Evolutionary conservation across 2,888 invertebrate genomes (phyloP).

Genomic region (Drosophila yooni): DNA sequence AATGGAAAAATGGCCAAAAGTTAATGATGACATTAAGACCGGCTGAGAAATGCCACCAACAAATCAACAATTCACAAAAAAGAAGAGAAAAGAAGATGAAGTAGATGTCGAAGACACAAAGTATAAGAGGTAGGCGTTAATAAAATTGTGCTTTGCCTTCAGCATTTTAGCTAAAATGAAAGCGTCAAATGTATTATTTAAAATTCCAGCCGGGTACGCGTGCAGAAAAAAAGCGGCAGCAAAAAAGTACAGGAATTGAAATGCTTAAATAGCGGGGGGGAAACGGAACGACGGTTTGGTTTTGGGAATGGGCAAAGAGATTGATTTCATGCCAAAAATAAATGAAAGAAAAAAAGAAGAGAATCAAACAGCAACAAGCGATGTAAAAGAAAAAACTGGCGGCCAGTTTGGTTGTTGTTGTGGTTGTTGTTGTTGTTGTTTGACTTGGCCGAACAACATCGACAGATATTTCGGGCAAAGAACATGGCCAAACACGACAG

Average conservation of each 20-base stretch:
- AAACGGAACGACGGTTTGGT: conserved; percentile 3
- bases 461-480: conserved; percentile 53
- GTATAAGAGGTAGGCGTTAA: conserved; percentile 46
- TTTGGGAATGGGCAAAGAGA: conserved; percentile 54
- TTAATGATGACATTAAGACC: conserved; percentile 68
- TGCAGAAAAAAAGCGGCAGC: conserved; percentile 24
- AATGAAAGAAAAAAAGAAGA: conserved; percentile 32
- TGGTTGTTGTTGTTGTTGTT: conserved; percentile 17
- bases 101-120: conserved; percentile 20
- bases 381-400: conserved; percentile 30
- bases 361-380: conserved; percentile 34
- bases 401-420: conserved; percentile 31
- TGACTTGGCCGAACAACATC: conserved; percentile 33
- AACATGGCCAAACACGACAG: conserved; percentile 55
- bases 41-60: conserved; percentile 26
- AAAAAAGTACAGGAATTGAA: conserved; percentile 46
- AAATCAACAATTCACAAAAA: conserved; percentile 39
- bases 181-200: conserved; percentile 73
- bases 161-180: conserved; percentile 69
- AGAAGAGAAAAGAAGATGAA: not conserved
- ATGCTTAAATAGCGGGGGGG: conserved; percentile 32
- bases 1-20: conserved; percentile 61
- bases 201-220: conserved; percentile 62
- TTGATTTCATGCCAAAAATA: conserved; percentile 66
- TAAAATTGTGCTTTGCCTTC: conserved; percentile 56